Percentiles rank a stretch among this genome's conserved stretches.
Conservation (phyloP, 1,140 invertebrate species). For the Brachionus koreanus region DNA sequence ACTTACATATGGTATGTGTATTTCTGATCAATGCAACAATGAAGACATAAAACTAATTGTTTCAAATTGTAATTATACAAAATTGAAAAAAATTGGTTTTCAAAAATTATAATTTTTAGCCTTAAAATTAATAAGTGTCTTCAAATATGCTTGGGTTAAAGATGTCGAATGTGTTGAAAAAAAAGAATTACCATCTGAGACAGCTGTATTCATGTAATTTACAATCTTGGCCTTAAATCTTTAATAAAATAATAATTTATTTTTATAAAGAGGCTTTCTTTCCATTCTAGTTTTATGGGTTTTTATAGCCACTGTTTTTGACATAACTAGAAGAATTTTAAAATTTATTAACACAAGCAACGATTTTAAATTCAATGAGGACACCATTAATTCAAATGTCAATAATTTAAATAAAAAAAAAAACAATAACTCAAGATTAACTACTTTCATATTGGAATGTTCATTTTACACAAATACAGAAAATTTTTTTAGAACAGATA, state of each 20-base stretch:
- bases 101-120: background rate
- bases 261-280: background rate
- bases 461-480: slow-evolving; percentile 29
- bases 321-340: background rate
- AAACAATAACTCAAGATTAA: background rate
- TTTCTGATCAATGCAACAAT: background rate
- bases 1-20: slow-evolving; percentile 32
- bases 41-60: background rate
- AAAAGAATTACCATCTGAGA: background rate
- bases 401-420: background rate
- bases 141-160: slow-evolving; percentile 28
- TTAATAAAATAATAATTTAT: background rate
- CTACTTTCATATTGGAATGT: background rate
- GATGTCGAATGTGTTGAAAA: slow-evolving; percentile 33
- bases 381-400: background rate
- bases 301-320: background rate
- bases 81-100: no score
- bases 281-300: slow-evolving; percentile 11
- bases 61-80: slow-evolving; percentile 24
- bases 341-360: background rate
- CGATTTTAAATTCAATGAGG: background rate
- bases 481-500: slow-evolving; percentile 43
- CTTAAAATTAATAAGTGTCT: slow-evolving; percentile 33
- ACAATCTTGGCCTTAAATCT: background rate
- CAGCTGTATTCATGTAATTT: slow-evolving; percentile 8